Conservation (phyloP, 2,888 invertebrate species). For the Rotaria socialis region DNA sequence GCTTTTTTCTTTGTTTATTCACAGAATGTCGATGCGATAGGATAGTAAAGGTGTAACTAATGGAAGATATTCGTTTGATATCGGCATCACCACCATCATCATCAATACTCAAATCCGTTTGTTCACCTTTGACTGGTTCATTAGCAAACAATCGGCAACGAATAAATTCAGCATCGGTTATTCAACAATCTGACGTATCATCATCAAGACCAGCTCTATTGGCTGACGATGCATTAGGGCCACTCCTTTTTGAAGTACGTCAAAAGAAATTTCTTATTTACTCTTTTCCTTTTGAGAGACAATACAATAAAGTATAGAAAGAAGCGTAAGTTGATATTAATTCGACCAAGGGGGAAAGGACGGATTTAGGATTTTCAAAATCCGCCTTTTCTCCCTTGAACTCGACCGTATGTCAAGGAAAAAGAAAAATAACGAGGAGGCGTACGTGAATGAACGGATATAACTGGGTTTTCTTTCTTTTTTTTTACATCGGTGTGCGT, state of each 20-base stretch:
- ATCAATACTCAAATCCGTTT: neutral
- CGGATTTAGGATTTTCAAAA: no score
- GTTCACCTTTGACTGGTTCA: neutral
- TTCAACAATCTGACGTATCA: conserved; percentile 90
- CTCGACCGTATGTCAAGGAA: neutral
- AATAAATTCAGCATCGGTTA: conserved; percentile 62
- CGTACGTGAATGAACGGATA: neutral
- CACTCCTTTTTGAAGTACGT: conserved; percentile 69
- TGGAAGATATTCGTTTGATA: conserved; percentile 25
- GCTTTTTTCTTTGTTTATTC: neutral
- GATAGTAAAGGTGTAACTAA: neutral
- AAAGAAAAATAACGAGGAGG: no score
- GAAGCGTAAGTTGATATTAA: neutral
- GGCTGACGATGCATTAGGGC: conserved; percentile 70
- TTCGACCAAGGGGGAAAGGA: no score
- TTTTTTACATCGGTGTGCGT: neutral
- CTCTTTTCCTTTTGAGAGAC: neutral
- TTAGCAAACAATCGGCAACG: neutral
- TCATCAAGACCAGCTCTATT: conserved; percentile 78
- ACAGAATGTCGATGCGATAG: conserved; percentile 23
- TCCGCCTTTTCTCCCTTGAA: no score
- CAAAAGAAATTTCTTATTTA: neutral
- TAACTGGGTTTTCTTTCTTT: neutral
- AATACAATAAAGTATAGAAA: neutral
- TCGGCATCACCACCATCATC: neutral